Conservation (phyloP, 2,888 invertebrate genomes). For the Hypsopygia costalis region DNA sequence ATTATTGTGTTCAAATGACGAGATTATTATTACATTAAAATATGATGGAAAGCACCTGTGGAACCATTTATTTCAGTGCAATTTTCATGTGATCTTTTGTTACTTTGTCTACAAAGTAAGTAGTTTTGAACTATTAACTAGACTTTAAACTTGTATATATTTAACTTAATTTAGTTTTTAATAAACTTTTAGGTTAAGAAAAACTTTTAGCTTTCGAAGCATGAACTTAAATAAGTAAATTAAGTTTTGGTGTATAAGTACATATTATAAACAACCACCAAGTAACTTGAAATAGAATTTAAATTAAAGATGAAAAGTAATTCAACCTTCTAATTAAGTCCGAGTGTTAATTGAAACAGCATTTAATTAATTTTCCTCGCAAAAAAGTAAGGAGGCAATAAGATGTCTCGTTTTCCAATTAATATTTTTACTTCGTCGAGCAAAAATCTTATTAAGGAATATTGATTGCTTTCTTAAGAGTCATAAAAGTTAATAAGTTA, state of each 20-base stretch:
- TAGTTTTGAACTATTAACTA: conserved; percentile 7
- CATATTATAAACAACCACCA: too few relatives aligned
- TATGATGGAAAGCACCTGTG: conserved; percentile 58
- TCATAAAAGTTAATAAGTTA: too few relatives aligned
- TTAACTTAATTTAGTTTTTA: too few relatives aligned
- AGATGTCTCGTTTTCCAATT: not conserved
- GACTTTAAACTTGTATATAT: not conserved
- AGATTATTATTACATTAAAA: conserved; percentile 55
- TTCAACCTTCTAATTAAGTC: too few relatives aligned
- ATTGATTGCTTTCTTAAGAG: too few relatives aligned
- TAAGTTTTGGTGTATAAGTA: too few relatives aligned
- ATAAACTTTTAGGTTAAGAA: too few relatives aligned
- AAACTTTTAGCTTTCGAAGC: too few relatives aligned
- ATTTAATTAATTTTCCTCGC: not conserved
- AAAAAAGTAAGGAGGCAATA: not conserved
- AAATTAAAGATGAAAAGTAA: too few relatives aligned
- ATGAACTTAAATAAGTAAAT: too few relatives aligned
- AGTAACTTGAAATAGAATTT: too few relatives aligned
- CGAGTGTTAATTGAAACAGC: not conserved
- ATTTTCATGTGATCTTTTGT: conserved; percentile 43
- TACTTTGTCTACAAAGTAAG: conserved; percentile 38
- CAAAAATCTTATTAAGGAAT: not conserved
- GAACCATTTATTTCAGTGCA: conserved; percentile 52
- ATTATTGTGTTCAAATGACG: conserved; percentile 55
- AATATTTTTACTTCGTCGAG: not conserved